Percentiles rank a stretch among this genome's conserved stretches.
Conservation (phyloP, 2,797 vertebrate genomes). For the Girardinus metallicus region DNA sequence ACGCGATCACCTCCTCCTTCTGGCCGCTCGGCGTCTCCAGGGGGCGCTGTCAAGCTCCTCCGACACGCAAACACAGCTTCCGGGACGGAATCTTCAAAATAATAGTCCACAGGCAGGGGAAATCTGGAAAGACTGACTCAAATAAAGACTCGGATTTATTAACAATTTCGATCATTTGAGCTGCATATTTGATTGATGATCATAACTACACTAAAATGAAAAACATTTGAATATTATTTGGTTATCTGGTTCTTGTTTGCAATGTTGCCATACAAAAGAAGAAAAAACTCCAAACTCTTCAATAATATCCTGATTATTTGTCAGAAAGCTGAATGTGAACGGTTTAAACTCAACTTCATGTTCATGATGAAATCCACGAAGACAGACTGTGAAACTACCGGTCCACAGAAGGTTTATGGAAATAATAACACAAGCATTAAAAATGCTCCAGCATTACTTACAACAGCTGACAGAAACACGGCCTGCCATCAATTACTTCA, state of each 20-base stretch:
- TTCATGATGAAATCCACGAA: no score
- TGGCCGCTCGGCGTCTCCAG: conserved; percentile 34
- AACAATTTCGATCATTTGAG: not conserved
- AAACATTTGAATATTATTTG: not conserved
- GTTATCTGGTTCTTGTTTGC: not conserved
- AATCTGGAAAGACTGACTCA: not conserved
- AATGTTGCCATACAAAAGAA: not conserved
- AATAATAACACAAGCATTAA: no score
- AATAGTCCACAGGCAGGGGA: not conserved
- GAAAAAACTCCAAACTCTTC: no score
- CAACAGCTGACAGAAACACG: no score
- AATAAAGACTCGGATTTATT: not conserved
- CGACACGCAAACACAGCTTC: fast-evolving
- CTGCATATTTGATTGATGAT: not conserved
- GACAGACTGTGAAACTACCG: no score
- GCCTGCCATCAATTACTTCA: no score
- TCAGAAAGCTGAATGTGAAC: no score
- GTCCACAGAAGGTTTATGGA: no score
- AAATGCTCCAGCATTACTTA: no score
- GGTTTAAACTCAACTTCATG: no score
- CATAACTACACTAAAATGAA: not conserved
- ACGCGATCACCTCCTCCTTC: conserved; percentile 66
- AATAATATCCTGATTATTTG: no score
- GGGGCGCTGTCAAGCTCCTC: not conserved
- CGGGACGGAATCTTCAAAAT: conserved; percentile 28